Evolutionary conservation across 2,797 vertebrate species (phyloP).

Genomic region (Danio choprae): DNA sequence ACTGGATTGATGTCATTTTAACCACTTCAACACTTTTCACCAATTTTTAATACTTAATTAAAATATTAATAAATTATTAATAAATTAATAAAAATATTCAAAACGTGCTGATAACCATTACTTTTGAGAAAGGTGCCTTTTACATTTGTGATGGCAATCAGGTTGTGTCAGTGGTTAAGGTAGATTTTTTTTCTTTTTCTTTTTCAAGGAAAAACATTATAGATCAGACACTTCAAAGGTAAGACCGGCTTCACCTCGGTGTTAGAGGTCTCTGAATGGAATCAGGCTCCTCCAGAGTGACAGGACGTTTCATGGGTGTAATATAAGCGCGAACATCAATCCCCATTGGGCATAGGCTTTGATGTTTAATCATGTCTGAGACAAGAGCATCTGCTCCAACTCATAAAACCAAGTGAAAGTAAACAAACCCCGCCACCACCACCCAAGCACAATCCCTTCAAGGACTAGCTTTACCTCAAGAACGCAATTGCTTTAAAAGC

Average conservation of each 20-base stretch:
- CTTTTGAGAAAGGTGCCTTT: neutral
- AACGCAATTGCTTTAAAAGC: conserved; percentile 3
- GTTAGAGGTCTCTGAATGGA: conserved; percentile 39
- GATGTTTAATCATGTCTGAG: conserved; percentile 72
- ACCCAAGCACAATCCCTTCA: conserved; percentile 18
- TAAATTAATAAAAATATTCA: neutral
- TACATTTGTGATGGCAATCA: neutral
- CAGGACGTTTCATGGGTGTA: conserved; percentile 61
- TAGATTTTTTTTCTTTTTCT: neutral
- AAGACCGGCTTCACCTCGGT: conserved; percentile 26
- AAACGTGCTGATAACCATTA: neutral
- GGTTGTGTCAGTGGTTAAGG: neutral
- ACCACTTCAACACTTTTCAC: neutral
- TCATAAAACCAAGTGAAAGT: conserved; percentile 64
- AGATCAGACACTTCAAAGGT: conserved; percentile 35
- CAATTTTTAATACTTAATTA: neutral
- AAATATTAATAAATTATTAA: too few species aligned
- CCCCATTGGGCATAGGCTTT: conserved; percentile 64
- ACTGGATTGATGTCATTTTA: neutral
- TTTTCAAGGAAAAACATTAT: conserved; percentile 6
- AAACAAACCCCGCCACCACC: conserved; percentile 63
- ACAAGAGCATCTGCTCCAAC: conserved; percentile 70
- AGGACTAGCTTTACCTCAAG: conserved; percentile 5
- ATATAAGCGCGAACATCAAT: conserved; percentile 68
- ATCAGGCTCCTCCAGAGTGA: conserved; percentile 39